Evolutionary conservation across 2,888 invertebrate genomes (phyloP), one percentile per base, ranked within the genome.

Genomic region (Leptodirus hochenwartii): DNA sequence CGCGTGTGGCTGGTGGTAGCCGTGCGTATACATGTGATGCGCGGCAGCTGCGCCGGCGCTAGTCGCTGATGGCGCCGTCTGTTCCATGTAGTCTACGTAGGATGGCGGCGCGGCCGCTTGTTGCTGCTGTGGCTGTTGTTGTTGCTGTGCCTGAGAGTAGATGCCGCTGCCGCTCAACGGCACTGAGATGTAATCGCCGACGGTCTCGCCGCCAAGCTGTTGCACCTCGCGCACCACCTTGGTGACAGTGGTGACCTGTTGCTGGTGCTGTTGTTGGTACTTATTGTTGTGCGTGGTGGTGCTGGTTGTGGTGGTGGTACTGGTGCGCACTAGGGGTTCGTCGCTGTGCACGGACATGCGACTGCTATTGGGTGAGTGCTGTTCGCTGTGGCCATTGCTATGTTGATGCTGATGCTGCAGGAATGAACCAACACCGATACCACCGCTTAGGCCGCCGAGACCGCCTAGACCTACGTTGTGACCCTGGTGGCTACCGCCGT

Each of bases 231-330:
- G 62, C 25, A 72, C 69, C 26, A 73, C 69, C 54, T 74, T 73
- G 32, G 72, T 73, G 37, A 73, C 69, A 17, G 72, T 72, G 34
- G 73, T 73, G 46, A 74, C 71, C 31, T 35, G 35, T 27, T 10
- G 13, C 22, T 13, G n/a, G 20, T 20, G n/a, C 8, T 20, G 20
- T 20, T 20, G 20, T 20, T 20, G 8, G 20, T n/a, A 9, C n/a
- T 20, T 8, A 8, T 20, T 8, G 20, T 8, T 8, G n/a, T n/a
- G n/a, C n/a, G n/a, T n/a, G n/a, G n/a, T n/a, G 65, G 74, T 58
- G 50, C 73, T 72, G 27, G 69, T 69, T 32, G 68, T 69, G 47
- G 71, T 71, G 47, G 72, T 69, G 47, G 71, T 71, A 46, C 69
- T 69, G 34, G 67, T 65, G 37, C 71, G 61, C 41, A 70, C 66